phyloP scores from a whole-genome alignment of 2,113 vertebrate genomes.

The Saguinus imperator region DNA sequence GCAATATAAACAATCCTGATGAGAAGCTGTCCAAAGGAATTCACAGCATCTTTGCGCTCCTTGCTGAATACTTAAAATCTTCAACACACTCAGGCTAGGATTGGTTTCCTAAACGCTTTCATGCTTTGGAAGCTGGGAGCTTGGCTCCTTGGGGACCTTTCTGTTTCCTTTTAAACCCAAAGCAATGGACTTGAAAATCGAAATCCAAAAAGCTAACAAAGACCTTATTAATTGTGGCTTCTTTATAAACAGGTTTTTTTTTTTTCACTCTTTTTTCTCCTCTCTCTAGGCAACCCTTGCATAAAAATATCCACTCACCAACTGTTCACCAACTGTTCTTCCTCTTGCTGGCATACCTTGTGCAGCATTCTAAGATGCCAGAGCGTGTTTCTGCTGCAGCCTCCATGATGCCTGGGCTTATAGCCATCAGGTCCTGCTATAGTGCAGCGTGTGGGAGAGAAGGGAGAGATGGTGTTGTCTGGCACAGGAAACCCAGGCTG shows the following conservation, averaged over 20 bases:
- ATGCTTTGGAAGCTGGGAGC: conserved; percentile 55
- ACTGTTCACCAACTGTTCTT: conserved; percentile 90
- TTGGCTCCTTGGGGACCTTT: conserved; percentile 71
- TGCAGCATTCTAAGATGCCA: conserved; percentile 79
- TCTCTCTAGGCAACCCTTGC: conserved; percentile 86
- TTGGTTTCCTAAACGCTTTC: conserved; percentile 52
- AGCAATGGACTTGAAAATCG: conserved; percentile 81
- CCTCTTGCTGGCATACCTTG: conserved; percentile 82
- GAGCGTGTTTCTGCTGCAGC: conserved; percentile 74
- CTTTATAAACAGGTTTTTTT: conserved; percentile 82
- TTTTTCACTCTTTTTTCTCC: conserved; percentile 62
- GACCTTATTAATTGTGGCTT: conserved; percentile 84
- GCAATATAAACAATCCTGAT: conserved; percentile 67
- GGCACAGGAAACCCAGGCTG: not conserved
- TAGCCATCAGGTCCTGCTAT: conserved; percentile 10
- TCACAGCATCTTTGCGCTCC: conserved; percentile 76
- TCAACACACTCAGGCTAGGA: conserved; percentile 65
- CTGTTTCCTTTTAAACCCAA: conserved; percentile 74
- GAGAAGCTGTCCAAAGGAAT: conserved; percentile 78
- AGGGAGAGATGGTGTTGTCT: not conserved
- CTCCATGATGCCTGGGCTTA: conserved; percentile 42
- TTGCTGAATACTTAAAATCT: conserved; percentile 82
- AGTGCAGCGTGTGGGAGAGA: not conserved
- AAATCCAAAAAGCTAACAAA: conserved; percentile 83
- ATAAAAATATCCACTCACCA: conserved; percentile 88